Base-by-base conservation (phyloP, 1,140 invertebrate genomes). In the Drosophila fuyamai region DNA sequence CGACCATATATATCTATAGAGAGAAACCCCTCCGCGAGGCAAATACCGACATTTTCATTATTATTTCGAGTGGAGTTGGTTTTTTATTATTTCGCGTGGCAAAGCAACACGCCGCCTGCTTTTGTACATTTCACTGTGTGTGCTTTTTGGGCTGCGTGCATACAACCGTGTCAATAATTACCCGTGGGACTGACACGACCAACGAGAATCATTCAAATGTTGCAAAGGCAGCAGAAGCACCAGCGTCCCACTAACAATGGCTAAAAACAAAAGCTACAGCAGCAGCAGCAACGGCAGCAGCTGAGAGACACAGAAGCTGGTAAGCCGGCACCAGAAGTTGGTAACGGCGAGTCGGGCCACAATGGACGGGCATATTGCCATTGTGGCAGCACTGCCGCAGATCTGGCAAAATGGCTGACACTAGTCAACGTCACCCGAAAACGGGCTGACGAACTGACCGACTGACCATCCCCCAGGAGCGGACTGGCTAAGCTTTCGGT, bases 161-260 rank as follows among this genome's bases (percentile, higher is more conserved):
- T 91, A 91, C 85, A 91, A 91, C 90, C 90, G 90, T 91, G 90
- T 91, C 90, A 91, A 91, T 91, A 91, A 91, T 91, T 91, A 91
- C 90, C 90, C 90, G 89, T 91, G 90, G 90, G 90, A 91, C 90
- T 89, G 85, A 90, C 84, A 89, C 84, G 85, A 89, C 84, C 84
- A 89, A 90, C 84, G 84, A 89, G 84, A 89, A 89, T 89, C 84
- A 89, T 89, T 89, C 84, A 89, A 89, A 89, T 89, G 84, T 89
- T 89, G 84, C 84, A 89, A 89, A 89, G 80, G 74, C 85, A 68
- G 76, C 72, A 68, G 62, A 38, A 35, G 29, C 56, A 53, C 9
- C 58, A 76, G 59, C 59, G 57, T 10, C 50, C 59, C 67, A 76
- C 79, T 79, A 88, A 89, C 83, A 88, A 88, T 88, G 83, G 83